Conservation (phyloP, 2,113 vertebrate species). For the Camelus bactrianus region DNA sequence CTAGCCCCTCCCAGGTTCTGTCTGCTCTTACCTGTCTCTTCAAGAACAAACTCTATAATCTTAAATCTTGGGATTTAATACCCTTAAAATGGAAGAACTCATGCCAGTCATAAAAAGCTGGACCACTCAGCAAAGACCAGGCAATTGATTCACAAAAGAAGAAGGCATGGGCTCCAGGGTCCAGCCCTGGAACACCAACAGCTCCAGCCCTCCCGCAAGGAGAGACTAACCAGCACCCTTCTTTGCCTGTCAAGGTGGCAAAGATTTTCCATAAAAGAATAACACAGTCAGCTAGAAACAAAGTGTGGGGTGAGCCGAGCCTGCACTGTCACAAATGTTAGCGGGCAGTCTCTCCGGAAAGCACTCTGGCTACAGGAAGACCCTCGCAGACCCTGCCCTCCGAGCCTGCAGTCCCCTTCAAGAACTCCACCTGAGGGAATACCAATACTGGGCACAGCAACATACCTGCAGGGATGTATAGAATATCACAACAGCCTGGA, state of each 20-base stretch:
- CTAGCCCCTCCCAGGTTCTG: neutral
- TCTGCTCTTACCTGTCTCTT: neutral
- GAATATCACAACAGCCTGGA: neutral
- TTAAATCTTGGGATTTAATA: neutral
- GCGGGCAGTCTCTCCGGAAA: no score
- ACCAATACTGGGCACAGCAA: neutral
- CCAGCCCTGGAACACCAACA: no score
- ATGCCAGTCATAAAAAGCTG: neutral
- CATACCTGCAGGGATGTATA: neutral
- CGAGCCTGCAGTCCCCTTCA: neutral
- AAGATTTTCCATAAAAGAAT: neutral
- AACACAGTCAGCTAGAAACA: neutral
- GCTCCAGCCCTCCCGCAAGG: no score
- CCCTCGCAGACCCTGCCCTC: neutral
- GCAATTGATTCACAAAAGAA: neutral
- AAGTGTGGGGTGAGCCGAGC: neutral
- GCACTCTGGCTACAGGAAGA: neutral
- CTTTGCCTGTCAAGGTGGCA: neutral
- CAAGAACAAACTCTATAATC: neutral
- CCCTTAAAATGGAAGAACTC: neutral
- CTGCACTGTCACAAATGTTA: accelerated
- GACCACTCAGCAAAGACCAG: neutral
- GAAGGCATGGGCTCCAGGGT: no score
- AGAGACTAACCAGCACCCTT: no score
- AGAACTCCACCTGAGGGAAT: neutral